These are phyloP conservation scores for Muscidifurax raptorellus DNA, from an alignment of 1,140 invertebrate species.

Conservation along the genomic window DNA sequence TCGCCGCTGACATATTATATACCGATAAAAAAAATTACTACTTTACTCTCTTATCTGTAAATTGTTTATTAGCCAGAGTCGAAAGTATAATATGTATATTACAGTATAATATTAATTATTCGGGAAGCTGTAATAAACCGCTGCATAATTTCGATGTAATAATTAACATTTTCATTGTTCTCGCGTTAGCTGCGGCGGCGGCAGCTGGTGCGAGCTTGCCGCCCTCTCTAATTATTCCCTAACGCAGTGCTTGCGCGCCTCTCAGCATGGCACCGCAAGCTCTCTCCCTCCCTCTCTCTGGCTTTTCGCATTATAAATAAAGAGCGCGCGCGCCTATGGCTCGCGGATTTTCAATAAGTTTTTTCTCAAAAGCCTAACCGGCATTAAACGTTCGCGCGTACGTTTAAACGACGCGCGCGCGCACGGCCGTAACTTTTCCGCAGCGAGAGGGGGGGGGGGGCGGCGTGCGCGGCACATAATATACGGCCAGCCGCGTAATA, in stretches of 20 bases:
- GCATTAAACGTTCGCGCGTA: not conserved
- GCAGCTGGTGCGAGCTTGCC: not conserved
- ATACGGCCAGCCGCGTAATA: conserved; percentile 11
- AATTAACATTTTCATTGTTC: not conserved
- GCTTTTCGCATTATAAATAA: not conserved
- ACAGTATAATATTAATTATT: not conserved
- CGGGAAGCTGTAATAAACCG: not conserved
- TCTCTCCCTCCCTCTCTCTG: no score
- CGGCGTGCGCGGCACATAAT: not conserved
- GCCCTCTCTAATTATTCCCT: not conserved
- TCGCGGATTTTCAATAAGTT: not conserved
- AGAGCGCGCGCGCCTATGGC: not conserved
- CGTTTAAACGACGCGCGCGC: not conserved
- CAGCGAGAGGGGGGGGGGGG: no score
- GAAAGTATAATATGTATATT: no score
- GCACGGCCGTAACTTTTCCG: not conserved
- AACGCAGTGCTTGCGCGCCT: not conserved
- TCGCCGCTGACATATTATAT: not conserved
- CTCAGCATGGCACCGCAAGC: not conserved
- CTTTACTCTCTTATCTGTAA: no score
- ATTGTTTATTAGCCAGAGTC: no score
- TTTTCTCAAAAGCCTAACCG: not conserved
- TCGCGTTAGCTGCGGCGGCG: not conserved
- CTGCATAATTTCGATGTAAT: not conserved
- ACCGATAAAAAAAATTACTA: no score